Evolutionary conservation across 1,140 invertebrate genomes (phyloP).

Genomic region (Cyphomyrmex costatus): DNA sequence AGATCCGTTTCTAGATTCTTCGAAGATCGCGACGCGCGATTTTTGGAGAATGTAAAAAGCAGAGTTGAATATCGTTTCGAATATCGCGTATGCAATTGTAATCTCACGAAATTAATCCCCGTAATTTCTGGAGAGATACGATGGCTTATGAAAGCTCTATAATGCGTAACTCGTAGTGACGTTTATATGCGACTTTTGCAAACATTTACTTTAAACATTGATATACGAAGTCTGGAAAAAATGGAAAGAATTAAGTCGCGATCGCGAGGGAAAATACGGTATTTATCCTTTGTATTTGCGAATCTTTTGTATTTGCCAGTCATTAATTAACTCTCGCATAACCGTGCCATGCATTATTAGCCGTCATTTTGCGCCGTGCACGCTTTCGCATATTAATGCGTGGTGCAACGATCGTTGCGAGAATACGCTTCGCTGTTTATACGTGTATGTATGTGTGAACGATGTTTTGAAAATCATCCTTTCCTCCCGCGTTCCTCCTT

Average conservation of each 20-base stretch:
- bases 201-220: slow-evolving; percentile 11
- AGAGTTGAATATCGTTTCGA: not conserved
- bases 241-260: slow-evolving; percentile 17
- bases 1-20: not conserved
- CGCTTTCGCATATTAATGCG: slow-evolving; percentile 63
- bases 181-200: not conserved
- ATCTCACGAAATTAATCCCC: slow-evolving; percentile 19
- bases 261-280: slow-evolving; percentile 10
- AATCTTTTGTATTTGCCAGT: slow-evolving; percentile 58
- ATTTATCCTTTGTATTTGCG: slow-evolving; percentile 52
- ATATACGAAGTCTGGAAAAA: slow-evolving; percentile 4
- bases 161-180: not conserved
- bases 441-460: not conserved
- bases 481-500: slow-evolving; percentile 33
- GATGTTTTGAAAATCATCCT: slow-evolving; percentile 53
- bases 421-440: slow-evolving; percentile 9
- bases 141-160: not conserved
- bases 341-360: slow-evolving; percentile 61
- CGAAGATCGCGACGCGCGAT: not conserved
- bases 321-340: slow-evolving; percentile 64
- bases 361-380: slow-evolving; percentile 52
- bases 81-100: not conserved
- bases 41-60: not conserved
- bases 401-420: slow-evolving; percentile 41
- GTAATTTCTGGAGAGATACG: not conserved